Evolutionary conservation across 2,888 invertebrate species (phyloP).

Genomic region (Xestia rhomboidea): DNA sequence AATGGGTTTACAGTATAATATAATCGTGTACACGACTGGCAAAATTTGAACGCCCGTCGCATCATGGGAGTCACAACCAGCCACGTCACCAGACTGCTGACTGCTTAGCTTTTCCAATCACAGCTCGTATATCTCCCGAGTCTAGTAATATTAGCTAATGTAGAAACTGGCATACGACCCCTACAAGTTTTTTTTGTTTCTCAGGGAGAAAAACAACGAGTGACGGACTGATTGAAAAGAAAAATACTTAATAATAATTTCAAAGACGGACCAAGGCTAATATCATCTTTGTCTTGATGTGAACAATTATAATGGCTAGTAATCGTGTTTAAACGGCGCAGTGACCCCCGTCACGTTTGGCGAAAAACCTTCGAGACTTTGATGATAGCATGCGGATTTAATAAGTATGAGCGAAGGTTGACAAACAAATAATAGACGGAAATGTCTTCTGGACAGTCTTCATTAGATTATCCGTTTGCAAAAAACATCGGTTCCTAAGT

Average conservation of each 20-base stretch:
- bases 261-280: not conserved
- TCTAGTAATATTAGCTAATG: no score
- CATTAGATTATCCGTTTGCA: constrained; percentile 10
- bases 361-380: constrained; percentile 51
- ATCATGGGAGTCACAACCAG: not conserved
- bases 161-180: not conserved
- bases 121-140: not conserved
- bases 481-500: not conserved
- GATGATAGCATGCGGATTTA: constrained; percentile 56
- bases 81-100: not conserved
- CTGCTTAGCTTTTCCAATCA: not conserved
- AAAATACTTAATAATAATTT: not conserved
- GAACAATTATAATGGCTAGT: constrained; percentile 41
- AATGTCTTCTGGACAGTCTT: constrained; percentile 12
- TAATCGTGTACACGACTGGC: not conserved
- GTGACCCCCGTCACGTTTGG: constrained; percentile 58
- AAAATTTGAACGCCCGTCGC: not conserved
- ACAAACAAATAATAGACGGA: constrained; percentile 52
- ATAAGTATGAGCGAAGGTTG: constrained; percentile 54
- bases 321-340: constrained; percentile 42
- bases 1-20: not conserved
- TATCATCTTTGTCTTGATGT: constrained; percentile 15
- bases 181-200: not conserved
- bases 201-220: not conserved
- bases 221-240: not conserved